A percentile compares a stretch with the other conserved stretches of the same genome.
phyloP scores from a whole-genome alignment of 2,888 invertebrate species.

The Seira ritae region DNA sequence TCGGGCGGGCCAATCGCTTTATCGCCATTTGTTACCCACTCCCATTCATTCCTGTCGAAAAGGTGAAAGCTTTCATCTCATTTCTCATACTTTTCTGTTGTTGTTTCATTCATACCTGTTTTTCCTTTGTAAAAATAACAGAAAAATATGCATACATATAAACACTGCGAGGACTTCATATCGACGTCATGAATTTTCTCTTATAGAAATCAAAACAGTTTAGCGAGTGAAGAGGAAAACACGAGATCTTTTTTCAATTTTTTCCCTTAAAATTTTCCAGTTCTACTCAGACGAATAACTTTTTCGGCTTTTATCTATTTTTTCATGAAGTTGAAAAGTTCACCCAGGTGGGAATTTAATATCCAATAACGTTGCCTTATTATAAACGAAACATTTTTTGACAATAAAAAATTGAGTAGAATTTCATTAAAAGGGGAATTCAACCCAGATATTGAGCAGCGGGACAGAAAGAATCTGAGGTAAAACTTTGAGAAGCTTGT shows the following conservation, averaged over 20 bases:
- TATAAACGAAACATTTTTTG: not conserved
- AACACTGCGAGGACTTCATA: not conserved
- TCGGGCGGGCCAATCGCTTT: conserved; percentile 55
- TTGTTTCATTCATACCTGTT: not conserved
- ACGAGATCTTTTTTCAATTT: not conserved
- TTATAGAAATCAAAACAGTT: not conserved
- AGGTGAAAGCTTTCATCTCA: conserved; percentile 57
- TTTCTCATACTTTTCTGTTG: conserved; percentile 30
- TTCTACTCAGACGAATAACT: no score
- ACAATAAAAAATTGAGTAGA: not conserved
- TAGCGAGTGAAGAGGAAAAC: not conserved
- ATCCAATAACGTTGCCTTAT: conserved; percentile 19
- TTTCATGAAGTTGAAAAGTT: no score
- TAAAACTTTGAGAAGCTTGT: no score
- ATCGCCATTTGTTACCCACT: conserved; percentile 57
- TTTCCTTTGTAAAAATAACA: no score
- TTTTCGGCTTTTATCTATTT: not conserved
- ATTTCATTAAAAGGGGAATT: not conserved
- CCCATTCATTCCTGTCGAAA: conserved; percentile 41
- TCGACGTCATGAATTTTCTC: not conserved
- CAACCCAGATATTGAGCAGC: no score
- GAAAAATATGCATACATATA: not conserved
- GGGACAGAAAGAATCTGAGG: no score
- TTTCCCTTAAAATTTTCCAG: no score
- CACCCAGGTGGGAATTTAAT: conserved; percentile 39